Base-by-base conservation (phyloP, 2,113 vertebrate species). In the Ceyx melanurus region DNA sequence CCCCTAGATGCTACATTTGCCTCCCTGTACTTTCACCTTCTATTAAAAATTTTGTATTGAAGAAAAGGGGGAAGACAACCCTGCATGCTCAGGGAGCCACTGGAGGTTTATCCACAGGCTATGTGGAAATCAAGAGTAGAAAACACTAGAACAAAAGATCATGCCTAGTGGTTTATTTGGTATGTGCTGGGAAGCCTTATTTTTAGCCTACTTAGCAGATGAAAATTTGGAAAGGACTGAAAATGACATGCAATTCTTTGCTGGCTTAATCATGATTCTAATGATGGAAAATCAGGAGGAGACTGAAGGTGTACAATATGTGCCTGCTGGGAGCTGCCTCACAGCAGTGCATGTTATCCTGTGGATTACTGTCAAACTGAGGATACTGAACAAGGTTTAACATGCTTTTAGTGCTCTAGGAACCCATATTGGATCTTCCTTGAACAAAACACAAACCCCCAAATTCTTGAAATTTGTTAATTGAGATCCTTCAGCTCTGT, bases 71-170 rank as follows among this genome's bases (percentile, higher is more conserved):
- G 7, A 3, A 78, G 6, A 33, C 20, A 82, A 8, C 2, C 5
- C 3, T 16, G 2, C 54, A 26, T 35, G 20, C 23, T 21, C 0
- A 2, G 3, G 13, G 8, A 77, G 22, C 0, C 6, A 37, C 37
- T 37, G 37, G 37, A 37, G 37, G 37, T 37, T 11, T 53, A 28
- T 53, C 21, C 45, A 80, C 6, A 37, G 26, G 4, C 6, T 75
- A 31, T 4, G 0, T 10, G 37, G 14, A 50, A 26, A 40, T 10
- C 1, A 4, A 23, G 6, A 2, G 1, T 37, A 1, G 3, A 6
- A 35, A 93, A 70, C 1, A 2, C 28, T 46, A 40, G 13, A 48
- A 17, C 9, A 50, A 66, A 70, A 71, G 15, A 31, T 5, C 12
- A 25, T 5, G 2, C 45, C 16, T 70, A 19, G 18, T 51, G 7